Base-by-base conservation (phyloP, 2,797 vertebrate species). In the Apogon talboti region DNA sequence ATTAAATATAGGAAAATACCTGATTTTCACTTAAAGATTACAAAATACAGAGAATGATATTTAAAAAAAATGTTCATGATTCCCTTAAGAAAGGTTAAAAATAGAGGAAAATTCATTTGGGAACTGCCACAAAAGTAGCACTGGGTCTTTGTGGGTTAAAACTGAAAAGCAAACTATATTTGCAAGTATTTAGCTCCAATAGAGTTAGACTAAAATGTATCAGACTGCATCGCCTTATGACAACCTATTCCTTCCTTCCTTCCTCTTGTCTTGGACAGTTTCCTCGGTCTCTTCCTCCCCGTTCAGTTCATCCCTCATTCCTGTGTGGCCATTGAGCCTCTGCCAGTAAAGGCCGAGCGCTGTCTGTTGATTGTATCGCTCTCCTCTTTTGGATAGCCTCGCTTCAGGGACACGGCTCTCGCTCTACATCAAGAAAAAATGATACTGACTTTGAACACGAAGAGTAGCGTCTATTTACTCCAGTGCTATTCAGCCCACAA, bases 391-490 rank as follows among this genome's bases (percentile, higher is more conserved):
- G 61, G 59, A 51, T 52, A 45, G 79, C 80, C 78, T 85, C 6
- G 77, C 74, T 74, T 86, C 76, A 85, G 83, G 68, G 79, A 83
- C 72, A 44, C 71, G 7, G 50, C 61, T 60, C 76, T 71, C 44
- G 2, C 71, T 75, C 63, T 21, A 46, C 64, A 78, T 66, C 71
- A 82, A 74, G 78, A 66, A 71, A 87, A 85, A 69, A 82, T 56
- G 71, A 82, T 52, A 40, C 59, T 57, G 71, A 67, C 79, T 86
- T 78, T 80, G 78, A 82, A 85, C 62, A 74, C 18, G 6, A 57
- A 77, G 62, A 45, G 69, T 40, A 1, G 52, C 14, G 63, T 78
- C 64, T 71, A 71, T 83, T 81, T 71, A 76, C 69, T 52, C 66
- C 68, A 13, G 24, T 0, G 57, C 41, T 24, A 57, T 76, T 66